phyloP scores from a whole-genome alignment of 2,113 vertebrate genomes.

The Gasterosteus aculeatus region DNA sequence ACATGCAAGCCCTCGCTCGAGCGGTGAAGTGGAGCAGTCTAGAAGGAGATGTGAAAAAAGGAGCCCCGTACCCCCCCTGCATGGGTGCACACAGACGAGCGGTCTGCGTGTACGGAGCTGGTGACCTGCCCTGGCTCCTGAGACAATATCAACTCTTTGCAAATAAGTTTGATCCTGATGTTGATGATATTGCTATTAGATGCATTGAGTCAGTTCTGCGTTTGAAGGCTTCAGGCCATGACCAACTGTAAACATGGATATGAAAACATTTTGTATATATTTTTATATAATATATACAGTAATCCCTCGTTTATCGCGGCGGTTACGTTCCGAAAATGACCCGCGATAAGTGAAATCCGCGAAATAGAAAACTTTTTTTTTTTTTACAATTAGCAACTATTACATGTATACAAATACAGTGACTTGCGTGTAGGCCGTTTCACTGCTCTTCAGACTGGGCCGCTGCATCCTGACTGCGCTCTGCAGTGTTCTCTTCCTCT shows the following conservation, averaged over 20 bases:
- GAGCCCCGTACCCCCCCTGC: slow-evolving; percentile 87
- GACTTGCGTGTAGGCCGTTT: no score
- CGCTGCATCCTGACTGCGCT: no score
- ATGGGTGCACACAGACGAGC: slow-evolving; percentile 80
- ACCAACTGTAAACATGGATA: not conserved
- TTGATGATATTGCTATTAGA: slow-evolving; percentile 84
- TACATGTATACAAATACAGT: no score
- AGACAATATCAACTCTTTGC: slow-evolving; percentile 86
- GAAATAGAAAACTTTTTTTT: no score
- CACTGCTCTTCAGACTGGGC: no score
- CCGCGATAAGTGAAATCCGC: no score
- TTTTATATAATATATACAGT: no score
- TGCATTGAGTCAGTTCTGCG: slow-evolving; percentile 89
- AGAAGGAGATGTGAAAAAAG: slow-evolving; percentile 81
- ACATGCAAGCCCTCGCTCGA: slow-evolving; percentile 87
- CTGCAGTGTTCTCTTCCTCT: no score
- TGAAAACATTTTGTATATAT: not conserved
- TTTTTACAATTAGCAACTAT: no score
- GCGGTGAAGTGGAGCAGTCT: slow-evolving; percentile 86
- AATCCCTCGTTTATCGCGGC: no score
- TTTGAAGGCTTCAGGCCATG: slow-evolving; percentile 75
- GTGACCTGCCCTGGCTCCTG: slow-evolving; percentile 88
- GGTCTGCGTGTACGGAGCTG: slow-evolving; percentile 87
- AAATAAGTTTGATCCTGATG: slow-evolving; percentile 91
- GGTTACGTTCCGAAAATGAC: no score